Evolutionary conservation across 2,888 invertebrate species (phyloP), one percentile per base, ranked within the genome.

Genomic region (Petrolisthes cinctipes): DNA sequence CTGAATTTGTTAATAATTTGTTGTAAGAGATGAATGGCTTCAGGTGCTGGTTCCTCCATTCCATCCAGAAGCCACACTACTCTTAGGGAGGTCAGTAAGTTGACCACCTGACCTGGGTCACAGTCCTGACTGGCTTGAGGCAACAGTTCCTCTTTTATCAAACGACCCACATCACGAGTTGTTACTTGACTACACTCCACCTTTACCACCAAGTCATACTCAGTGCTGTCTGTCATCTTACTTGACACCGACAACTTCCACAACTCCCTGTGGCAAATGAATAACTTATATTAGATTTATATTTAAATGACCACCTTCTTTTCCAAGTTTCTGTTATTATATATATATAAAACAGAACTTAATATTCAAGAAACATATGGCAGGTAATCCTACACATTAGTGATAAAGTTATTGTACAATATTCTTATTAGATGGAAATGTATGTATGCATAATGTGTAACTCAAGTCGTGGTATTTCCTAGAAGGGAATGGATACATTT

Each of bases 61-160:
- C 87, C 83, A 37, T 87, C 87, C 51, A 87, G 51, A 9, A 87
- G 20, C 87, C 87, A 87, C 61, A 87, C 7, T n/a, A 87, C 79
- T 20, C 73, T 51, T 14, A 87, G 78, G 14, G 79, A 71, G 5
- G 54, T 23, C 79, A 87, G 79, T n/a, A 61, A 56, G 5, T 53
- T 51, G 57, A 17, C 14, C 51, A 87, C 83, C 68, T 83, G 78
- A 17, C 53, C 51, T 1, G 76, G 54, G n/a, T 51, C 73, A 53
- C 83, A 87, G 20, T 9, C 14, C 1, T 9, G 51, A 11, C 68
- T 56, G 61, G 87, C 83, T 3, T 20, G 57, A n/a, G 87, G 83
- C 37, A 87, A 80, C 20, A 83, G 71, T 37, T 79, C 14, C 53
- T 57, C 86, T 20, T 9, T 7, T 51, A 87, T 53, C n/a, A 83